Base-by-base conservation (phyloP, 2,888 invertebrate species). In the Aporophyla lueneburgensis region DNA sequence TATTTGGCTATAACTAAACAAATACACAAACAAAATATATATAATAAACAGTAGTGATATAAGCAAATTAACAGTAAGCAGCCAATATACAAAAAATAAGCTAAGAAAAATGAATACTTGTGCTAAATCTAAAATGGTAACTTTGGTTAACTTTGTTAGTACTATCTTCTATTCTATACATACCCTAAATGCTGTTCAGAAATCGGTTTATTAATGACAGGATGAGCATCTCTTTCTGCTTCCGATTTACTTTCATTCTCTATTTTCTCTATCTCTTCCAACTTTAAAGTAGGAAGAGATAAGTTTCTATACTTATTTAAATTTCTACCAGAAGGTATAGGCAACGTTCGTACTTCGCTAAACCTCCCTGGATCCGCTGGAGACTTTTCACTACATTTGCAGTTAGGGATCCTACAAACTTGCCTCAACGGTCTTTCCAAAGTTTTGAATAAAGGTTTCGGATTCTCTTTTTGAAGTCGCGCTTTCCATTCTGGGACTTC, bases 171-270 rank as follows among this genome's bases (percentile, higher is more conserved):
- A 81, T 72, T 80, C 91, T 95, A 97, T 83, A 97, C 97, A 91
- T 97, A 97, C 62, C 97, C 97, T 92, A 97, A 96, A 91, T 97
- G 97, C 88, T 97, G 96, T 91, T 97, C 97, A 76, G 97, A 96
- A 84, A 97, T 94, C 21, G 96, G 96, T 90, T 96, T 96, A 80
- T 78, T 93, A 33, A 93, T 78, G 40, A 88, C 85, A 56, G 91
- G 86, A 54, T 89, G 88, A 89, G 16, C 78, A 73, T 96, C 96
- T 84, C 93, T 94, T 85, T 96, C 96, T 19, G 95, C 95, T 78
- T 94, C 93, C 7, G 91, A 83, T 72, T 90, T 90, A 71, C 93
- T 93, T 62, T 86, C 86, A 73, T 90, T 92, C 54, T 91, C 92
- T 21, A 90, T 93, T 78, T 91, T 92, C 51, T 93, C 93, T 70